A percentile compares a stretch with the other conserved stretches of the same genome.
phyloP scores from a whole-genome alignment of 2,888 invertebrate genomes.

The Dolichopus griseipennis region DNA sequence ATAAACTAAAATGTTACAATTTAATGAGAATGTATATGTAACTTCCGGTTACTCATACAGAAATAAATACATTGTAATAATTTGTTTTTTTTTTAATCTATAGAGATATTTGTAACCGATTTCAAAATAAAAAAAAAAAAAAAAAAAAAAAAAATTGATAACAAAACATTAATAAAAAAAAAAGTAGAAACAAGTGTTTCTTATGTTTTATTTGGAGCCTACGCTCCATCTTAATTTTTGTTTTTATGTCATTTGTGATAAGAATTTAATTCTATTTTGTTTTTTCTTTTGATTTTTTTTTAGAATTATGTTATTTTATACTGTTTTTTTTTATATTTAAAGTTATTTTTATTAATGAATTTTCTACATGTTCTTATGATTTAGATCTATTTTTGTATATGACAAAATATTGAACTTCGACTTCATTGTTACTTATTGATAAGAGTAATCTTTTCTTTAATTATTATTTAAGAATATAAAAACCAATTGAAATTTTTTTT shows the following conservation, averaged over 20 bases:
- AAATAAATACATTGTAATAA: too few relatives aligned
- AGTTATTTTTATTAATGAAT: not conserved
- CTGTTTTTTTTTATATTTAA: not conserved
- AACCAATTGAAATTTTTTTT: too few relatives aligned
- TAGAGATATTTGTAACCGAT: too few relatives aligned
- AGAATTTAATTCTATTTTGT: not conserved
- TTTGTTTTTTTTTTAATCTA: too few relatives aligned
- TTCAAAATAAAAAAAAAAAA: not conserved
- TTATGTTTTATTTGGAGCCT: not conserved
- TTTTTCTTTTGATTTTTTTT: not conserved
- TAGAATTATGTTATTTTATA: not conserved
- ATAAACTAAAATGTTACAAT: too few relatives aligned
- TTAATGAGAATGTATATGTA: too few relatives aligned
- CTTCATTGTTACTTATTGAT: not conserved
- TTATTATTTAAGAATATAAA: not conserved
- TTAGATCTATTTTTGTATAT: not conserved
- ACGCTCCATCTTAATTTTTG: not conserved
- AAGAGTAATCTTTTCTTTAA: not conserved
- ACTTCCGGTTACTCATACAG: too few relatives aligned
- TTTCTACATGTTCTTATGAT: not conserved
- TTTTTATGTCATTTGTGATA: not conserved
- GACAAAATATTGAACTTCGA: conserved; percentile 6
- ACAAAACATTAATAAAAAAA: not conserved
- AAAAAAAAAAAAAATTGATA: not conserved
- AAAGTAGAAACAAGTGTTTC: not conserved